Evolutionary conservation across 2,888 invertebrate genomes (phyloP).

Genomic region (Polydrusus pterygomalis): DNA sequence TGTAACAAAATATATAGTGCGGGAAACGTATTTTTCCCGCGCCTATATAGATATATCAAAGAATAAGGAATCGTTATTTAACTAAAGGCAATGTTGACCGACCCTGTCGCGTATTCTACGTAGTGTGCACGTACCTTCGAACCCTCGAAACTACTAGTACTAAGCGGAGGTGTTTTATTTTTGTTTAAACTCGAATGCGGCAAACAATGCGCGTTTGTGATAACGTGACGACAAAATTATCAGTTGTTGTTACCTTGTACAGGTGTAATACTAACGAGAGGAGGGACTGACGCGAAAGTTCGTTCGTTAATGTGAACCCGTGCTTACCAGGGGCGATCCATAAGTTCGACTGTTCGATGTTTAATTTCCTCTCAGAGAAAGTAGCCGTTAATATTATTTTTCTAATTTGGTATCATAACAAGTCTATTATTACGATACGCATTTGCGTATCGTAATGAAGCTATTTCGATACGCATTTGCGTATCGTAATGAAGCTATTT

Average conservation of each 20-base stretch:
- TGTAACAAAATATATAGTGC: no score
- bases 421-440: no score
- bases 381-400: no score
- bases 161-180: not conserved
- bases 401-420: no score
- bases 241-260: slow-evolving; percentile 39
- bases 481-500: no score
- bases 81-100: not conserved
- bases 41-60: not conserved
- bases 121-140: slow-evolving; percentile 14
- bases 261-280: slow-evolving; percentile 27
- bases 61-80: not conserved
- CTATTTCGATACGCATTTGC: no score
- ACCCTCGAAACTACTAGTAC: slow-evolving; percentile 23
- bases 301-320: slow-evolving; percentile 24
- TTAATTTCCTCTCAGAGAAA: no score
- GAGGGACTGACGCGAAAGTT: slow-evolving; percentile 32
- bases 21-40: no score
- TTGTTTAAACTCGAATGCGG: slow-evolving; percentile 13
- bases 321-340: slow-evolving; percentile 14
- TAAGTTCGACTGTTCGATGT: not conserved
- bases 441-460: no score
- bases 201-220: slow-evolving; percentile 31
- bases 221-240: slow-evolving; percentile 38
- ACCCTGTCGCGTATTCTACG: not conserved